Conservation (phyloP, 2,888 invertebrate species). For the Aspidiotus rigidus region DNA sequence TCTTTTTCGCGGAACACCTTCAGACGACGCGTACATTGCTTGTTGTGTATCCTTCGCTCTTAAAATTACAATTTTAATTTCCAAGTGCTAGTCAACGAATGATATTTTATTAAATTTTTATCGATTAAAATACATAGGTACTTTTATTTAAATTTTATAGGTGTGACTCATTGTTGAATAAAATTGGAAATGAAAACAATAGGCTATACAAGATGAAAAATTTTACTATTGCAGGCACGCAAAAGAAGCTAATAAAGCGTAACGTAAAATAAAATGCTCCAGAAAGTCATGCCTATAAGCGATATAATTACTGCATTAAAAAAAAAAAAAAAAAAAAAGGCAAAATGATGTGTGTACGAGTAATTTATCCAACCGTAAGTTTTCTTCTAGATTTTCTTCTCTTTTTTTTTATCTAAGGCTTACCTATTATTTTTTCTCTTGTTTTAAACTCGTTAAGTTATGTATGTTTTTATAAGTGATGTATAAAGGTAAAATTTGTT, state of each 20-base stretch:
- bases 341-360: too few species aligned
- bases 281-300: too few species aligned
- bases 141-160: not conserved
- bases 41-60: slow-evolving; percentile 13
- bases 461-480: not conserved
- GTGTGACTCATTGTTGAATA: too few species aligned
- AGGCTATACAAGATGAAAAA: too few species aligned
- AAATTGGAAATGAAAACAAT: too few species aligned
- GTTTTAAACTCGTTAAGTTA: not conserved
- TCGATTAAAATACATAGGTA: not conserved
- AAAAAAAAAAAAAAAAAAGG: too few species aligned
- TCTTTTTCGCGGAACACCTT: not conserved
- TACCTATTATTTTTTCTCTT: not conserved
- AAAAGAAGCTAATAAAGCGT: too few species aligned
- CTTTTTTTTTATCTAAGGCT: not conserved
- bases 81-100: slow-evolving; percentile 16
- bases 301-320: too few species aligned
- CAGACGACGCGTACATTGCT: not conserved
- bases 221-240: too few species aligned
- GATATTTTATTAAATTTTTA: slow-evolving; percentile 7
- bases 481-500: not conserved
- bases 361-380: not conserved
- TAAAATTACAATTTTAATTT: slow-evolving; percentile 12
- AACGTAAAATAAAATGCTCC: too few species aligned
- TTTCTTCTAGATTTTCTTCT: not conserved